These are phyloP conservation scores for Cirrhinus mrigala DNA, from an alignment of 2,797 vertebrate species.

Conservation along the genomic window DNA sequence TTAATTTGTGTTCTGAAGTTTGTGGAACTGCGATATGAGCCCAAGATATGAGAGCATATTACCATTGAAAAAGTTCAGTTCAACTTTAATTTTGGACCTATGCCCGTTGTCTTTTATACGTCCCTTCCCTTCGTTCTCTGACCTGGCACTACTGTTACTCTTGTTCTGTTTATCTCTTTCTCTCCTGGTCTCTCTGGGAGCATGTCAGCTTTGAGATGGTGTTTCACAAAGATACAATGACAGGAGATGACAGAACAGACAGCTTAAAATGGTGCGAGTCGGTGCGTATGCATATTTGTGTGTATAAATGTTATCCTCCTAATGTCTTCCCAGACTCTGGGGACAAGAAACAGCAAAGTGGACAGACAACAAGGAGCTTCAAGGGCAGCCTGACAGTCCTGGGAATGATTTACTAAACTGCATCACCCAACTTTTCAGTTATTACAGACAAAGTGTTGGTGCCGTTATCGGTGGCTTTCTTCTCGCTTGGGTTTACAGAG, in stretches of 20 bases:
- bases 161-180: slow-evolving; percentile 23
- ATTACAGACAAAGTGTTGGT: slow-evolving; percentile 24
- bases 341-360: slow-evolving; percentile 19
- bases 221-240: slow-evolving; percentile 55
- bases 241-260: slow-evolving; percentile 47
- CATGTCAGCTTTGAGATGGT: slow-evolving; percentile 45
- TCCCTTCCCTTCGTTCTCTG: not conserved
- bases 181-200: slow-evolving; percentile 32
- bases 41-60: not conserved
- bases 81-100: not conserved
- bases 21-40: not conserved
- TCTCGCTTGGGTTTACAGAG: slow-evolving; percentile 33
- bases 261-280: slow-evolving; percentile 42
- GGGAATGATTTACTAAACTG: slow-evolving; percentile 32
- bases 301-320: slow-evolving; percentile 41
- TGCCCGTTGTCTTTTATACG: too few species aligned
- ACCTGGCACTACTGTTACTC: slow-evolving; percentile 1
- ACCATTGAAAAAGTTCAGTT: not conserved
- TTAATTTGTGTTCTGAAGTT: too few species aligned
- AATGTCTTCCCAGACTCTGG: slow-evolving; percentile 29
- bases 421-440: slow-evolving; percentile 6
- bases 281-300: slow-evolving; percentile 34
- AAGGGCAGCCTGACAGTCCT: slow-evolving; percentile 25
- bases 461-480: slow-evolving; percentile 41
- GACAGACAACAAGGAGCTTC: slow-evolving; percentile 17